Conservation (phyloP, 2,888 invertebrate species). For the Drosophila mulleri region DNA sequence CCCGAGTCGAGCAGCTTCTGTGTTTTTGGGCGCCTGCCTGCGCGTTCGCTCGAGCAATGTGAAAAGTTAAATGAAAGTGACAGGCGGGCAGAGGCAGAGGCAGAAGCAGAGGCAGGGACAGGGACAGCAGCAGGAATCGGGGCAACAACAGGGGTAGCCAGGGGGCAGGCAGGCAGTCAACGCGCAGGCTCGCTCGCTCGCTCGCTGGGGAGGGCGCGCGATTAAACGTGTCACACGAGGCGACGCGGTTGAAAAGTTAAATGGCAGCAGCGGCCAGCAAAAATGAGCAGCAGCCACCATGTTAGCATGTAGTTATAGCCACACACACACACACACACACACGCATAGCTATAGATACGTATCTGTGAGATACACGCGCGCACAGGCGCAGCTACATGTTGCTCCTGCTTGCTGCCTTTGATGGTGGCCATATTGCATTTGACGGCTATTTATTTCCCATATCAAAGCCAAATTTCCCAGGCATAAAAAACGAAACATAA, state of each 20-base stretch:
- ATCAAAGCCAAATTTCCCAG: slow-evolving; percentile 57
- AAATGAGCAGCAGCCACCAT: slow-evolving; percentile 74
- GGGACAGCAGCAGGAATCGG: neutral
- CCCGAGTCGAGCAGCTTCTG: slow-evolving; percentile 54
- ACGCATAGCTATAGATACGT: slow-evolving; percentile 20
- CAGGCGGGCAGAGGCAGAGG: slow-evolving; percentile 53
- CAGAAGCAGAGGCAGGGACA: neutral
- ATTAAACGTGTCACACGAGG: slow-evolving; percentile 77
- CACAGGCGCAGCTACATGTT: slow-evolving; percentile 53
- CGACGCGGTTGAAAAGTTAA: slow-evolving; percentile 78
- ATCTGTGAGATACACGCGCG: slow-evolving; percentile 36
- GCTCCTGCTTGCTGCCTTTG: slow-evolving; percentile 38
- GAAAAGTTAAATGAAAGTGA: slow-evolving; percentile 80
- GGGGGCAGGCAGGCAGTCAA: slow-evolving; percentile 29
- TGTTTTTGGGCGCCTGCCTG: slow-evolving; percentile 32
- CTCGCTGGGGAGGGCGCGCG: slow-evolving; percentile 58
- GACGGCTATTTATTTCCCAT: slow-evolving; percentile 46
- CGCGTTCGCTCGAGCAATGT: slow-evolving; percentile 43
- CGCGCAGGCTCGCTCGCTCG: slow-evolving; percentile 63
- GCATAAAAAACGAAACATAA: slow-evolving; percentile 16
- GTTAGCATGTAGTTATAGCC: slow-evolving; percentile 72
- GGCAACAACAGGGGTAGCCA: neutral
- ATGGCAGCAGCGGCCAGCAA: slow-evolving; percentile 60
- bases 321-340: slow-evolving; percentile 39
- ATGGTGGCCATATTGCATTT: slow-evolving; percentile 67